These are phyloP conservation scores for Ormyrus thymus DNA, from an alignment of 2,888 invertebrate species.

Conservation along the genomic window DNA sequence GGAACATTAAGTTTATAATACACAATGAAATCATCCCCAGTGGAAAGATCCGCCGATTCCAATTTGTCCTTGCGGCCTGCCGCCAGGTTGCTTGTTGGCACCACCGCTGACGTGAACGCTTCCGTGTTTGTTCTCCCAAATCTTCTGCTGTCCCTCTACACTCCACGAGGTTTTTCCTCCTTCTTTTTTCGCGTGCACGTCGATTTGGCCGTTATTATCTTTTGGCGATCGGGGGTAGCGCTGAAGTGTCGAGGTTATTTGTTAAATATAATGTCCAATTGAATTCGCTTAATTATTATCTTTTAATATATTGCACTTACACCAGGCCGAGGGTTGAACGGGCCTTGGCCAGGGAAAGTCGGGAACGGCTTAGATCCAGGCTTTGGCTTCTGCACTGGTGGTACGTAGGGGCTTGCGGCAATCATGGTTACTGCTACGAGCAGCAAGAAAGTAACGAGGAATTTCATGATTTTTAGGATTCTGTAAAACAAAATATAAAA, in stretches of 20 bases:
- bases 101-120: constrained; percentile 24
- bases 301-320: constrained; percentile 14
- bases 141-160: constrained; percentile 23
- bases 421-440: not conserved
- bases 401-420: not conserved
- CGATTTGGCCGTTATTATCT: constrained; percentile 11
- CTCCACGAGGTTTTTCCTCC: constrained; percentile 26
- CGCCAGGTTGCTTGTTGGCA: constrained; percentile 33
- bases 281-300: not conserved
- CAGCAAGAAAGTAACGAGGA: not conserved
- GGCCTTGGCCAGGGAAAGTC: constrained; percentile 44
- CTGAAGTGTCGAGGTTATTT: not conserved
- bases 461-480: constrained; percentile 9
- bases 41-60: constrained; percentile 26
- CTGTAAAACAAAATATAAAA: not conserved
- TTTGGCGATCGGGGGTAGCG: not conserved
- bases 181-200: constrained; percentile 4
- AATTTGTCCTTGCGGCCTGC: constrained; percentile 22
- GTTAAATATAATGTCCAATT: too few relatives aligned
- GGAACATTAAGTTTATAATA: too few relatives aligned
- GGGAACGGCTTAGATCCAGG: not conserved
- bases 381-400: not conserved
- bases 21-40: not conserved
- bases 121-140: constrained; percentile 37
- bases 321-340: constrained; percentile 43